Base-by-base conservation (phyloP, 2,113 vertebrate genomes). In the Antennarius striatus region DNA sequence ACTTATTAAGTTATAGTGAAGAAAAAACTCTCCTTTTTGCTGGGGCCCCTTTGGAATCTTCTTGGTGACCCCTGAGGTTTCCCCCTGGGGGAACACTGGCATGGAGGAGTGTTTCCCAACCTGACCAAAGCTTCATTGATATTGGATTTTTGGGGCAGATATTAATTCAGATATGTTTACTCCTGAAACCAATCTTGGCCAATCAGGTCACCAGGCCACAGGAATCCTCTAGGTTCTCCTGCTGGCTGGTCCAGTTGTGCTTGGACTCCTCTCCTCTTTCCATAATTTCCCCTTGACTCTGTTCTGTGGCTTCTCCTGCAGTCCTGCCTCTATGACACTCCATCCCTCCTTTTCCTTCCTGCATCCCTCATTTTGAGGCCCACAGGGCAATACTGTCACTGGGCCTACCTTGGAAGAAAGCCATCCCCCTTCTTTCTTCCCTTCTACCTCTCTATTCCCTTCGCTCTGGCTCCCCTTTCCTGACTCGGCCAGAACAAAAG, bases 401-500 rank as follows among this genome's bases (percentile, higher is more conserved):
- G 48, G 48, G 75, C 71, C 77, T 71, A 75, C 67, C 71, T 73
- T 79, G 67, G 68, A 80, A 63, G 47, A 67, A 28, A 11, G 47
- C 50, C 60, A 59, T 17, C n/a, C 40, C 46, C 47, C 39, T 50
- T 28, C 55, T 28, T 46, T 30, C 46, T 61, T 42, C 49, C 43
- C 55, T 50, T 68, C 30, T 47, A 40, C 29, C 17, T 17, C 7
- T 48, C 47, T 29, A 30, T 58, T n/a, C 48, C n/a, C 51, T 56
- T 43, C 39, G 28, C 56, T 74, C 64, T 70, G 56, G 63, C 47
- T 61, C 72, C 63, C 77, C 72, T 81, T 86, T 82, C 80, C 83
- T 84, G 83, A 76, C 76, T 74, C 28, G 51, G 81, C 52, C 69
- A 77, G 77, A 86, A 92, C 89, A 91, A 90, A 91, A 89, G 68